Conservation (phyloP, 1,140 invertebrate species). For the Littorina saxatilis region DNA sequence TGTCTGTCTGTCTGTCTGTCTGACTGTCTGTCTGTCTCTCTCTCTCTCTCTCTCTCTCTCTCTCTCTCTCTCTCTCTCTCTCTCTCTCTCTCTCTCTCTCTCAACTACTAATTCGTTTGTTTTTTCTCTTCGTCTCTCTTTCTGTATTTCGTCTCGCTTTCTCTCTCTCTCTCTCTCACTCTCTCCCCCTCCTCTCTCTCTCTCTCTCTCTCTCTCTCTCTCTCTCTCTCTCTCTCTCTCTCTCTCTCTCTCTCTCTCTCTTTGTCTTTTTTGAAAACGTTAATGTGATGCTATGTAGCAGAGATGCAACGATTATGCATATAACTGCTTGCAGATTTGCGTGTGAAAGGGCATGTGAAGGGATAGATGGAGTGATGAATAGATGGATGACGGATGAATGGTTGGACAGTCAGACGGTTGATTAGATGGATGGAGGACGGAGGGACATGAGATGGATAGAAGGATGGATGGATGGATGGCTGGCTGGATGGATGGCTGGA, state of each 20-base stretch:
- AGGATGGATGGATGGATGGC: no score
- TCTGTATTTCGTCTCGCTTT: background rate
- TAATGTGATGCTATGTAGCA: no score
- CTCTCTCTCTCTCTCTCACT: background rate
- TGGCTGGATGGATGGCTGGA: no score
- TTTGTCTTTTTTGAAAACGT: no score
- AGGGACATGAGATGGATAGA: no score
- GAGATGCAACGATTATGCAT: no score
- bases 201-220: background rate
- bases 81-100: slow-evolving; percentile 22
- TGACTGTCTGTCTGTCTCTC: background rate
- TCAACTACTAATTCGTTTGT: background rate
- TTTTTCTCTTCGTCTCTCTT: background rate
- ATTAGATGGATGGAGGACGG: no score
- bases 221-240: background rate
- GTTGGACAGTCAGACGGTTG: no score
- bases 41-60: background rate
- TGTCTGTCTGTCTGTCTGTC: background rate
- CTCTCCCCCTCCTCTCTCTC: background rate
- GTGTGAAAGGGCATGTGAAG: no score
- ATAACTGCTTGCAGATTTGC: no score
- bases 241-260: slow-evolving; percentile 8
- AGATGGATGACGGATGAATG: no score
- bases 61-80: background rate
- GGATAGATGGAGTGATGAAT: no score